Base-by-base conservation (phyloP, 2,888 invertebrate genomes). In the Unio delphinus region DNA sequence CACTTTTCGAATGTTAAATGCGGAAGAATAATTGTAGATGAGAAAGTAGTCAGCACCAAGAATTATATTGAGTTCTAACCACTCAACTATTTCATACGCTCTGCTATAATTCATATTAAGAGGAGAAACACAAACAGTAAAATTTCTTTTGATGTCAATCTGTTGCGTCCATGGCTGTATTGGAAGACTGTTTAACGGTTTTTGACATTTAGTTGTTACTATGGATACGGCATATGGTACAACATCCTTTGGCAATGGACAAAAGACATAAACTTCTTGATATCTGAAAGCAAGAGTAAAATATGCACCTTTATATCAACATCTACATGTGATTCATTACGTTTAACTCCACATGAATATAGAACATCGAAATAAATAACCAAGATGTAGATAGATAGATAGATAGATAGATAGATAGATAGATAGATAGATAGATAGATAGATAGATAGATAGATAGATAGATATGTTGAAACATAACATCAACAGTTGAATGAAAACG, bases 11-110 rank as follows among this genome's bases (percentile, higher is more conserved):
- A 84, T 79, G 68, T 86, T 86, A 26, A 55, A n/a, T 0, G 82
- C 76, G 11, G 81, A 78, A 28, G 83, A 81, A 71, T 83, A 76
- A 66, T 83, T 82, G 74, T 89, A 89, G 70, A 89, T 84, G 20
- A 81, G 74, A 64, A 89, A 80, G 64, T 80, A 79, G 7, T 83
- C 74, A 0, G 87, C 89, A 3, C 89, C 89, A 18, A 89, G 78
- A 28, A 89, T 65, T 58, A 75, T 75, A 64, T 86, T 87, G 28
- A 88, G 66, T 75, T 89, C 89, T 6, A 89, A 79, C 84, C 87
- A 88, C 73, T 89, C 87, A 6, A 89, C 82, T 28, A 89, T 73
- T 66, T 83, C 85, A 58, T 83, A 83, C 4, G 83, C 83, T 8
- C 78, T 72, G 20, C 80, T 79, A 68, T 82, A 86, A 8, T 72